Percentiles rank a stretch among this genome's conserved stretches.
Conservation (phyloP, 1,140 invertebrate species). For the Steinernema khuongi region DNA sequence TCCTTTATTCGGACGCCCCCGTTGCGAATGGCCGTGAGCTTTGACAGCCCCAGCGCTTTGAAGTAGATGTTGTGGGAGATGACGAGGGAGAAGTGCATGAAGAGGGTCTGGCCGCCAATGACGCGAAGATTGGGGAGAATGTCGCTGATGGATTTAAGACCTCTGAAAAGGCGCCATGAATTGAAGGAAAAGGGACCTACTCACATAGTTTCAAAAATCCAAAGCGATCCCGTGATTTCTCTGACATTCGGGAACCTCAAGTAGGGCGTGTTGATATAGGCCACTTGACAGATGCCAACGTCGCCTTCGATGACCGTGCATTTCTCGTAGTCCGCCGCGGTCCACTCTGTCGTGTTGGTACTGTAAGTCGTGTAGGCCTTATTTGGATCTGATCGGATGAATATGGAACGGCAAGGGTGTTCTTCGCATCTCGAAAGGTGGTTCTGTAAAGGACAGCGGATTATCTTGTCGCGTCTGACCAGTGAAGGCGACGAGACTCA, state of each 20-base stretch:
- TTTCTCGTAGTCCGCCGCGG: not conserved
- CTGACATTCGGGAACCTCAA: not conserved
- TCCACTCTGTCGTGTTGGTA: not conserved
- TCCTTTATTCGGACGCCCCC: constrained; percentile 79
- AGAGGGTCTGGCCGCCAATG: constrained; percentile 76
- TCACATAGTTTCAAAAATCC: not conserved
- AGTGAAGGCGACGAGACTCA: no score
- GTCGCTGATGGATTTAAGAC: constrained; percentile 71
- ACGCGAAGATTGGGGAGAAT: constrained; percentile 88
- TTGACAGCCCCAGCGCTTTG: constrained; percentile 66
- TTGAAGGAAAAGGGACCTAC: not conserved
- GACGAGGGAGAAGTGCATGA: constrained; percentile 79
- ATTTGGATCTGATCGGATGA: no score
- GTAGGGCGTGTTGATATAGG: not conserved
- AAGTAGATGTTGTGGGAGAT: constrained; percentile 56
- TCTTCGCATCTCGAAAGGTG: no score
- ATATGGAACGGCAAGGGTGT: no score
- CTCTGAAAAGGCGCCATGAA: constrained; percentile 61
- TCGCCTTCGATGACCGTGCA: constrained; percentile 4
- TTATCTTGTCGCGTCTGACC: no score
- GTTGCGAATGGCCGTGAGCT: constrained; percentile 72
- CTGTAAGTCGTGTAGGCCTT: no score
- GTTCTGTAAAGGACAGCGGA: no score
- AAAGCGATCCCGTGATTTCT: not conserved
- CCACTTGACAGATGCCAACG: not conserved